Conservation (phyloP, 2,113 vertebrate genomes). For the Dicerorhinus sumatrensis region DNA sequence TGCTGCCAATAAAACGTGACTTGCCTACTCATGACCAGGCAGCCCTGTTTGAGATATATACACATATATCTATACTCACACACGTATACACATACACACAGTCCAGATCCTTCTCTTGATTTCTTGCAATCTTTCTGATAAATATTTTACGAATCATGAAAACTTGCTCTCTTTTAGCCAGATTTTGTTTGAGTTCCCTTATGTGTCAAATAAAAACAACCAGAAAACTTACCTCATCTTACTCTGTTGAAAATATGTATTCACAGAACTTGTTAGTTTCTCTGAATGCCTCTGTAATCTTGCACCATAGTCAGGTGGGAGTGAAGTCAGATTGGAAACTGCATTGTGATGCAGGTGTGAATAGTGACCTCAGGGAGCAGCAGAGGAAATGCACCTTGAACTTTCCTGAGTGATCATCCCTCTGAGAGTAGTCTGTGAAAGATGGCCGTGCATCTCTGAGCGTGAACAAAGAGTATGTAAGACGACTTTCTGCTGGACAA, state of each 20-base stretch:
- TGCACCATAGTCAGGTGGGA: neutral
- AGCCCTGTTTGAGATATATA: constrained; percentile 56
- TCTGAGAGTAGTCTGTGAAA: neutral
- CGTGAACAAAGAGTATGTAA: too few species aligned
- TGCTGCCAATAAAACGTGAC: constrained; percentile 78
- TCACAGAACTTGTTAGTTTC: neutral
- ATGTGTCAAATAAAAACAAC: neutral
- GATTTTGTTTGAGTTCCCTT: neutral
- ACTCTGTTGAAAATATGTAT: neutral
- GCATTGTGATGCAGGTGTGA: neutral
- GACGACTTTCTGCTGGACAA: neutral
- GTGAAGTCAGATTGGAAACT: neutral
- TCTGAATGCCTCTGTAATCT: neutral
- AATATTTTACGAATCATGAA: neutral
- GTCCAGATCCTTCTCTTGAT: constrained; percentile 47
- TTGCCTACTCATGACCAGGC: constrained; percentile 66
- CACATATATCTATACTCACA: constrained; percentile 71
- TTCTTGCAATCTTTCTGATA: constrained; percentile 10
- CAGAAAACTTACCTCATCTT: neutral
- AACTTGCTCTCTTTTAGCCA: neutral
- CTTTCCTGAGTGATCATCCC: fast-evolving
- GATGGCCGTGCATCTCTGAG: neutral
- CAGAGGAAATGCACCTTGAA: neutral
- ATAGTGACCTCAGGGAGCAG: neutral
- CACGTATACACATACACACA: neutral